Percentiles rank a stretch among this genome's conserved stretches.
These are phyloP conservation scores for Grammomys dolichurus DNA, from an alignment of 2,113 vertebrate species.

Conservation along the genomic window DNA sequence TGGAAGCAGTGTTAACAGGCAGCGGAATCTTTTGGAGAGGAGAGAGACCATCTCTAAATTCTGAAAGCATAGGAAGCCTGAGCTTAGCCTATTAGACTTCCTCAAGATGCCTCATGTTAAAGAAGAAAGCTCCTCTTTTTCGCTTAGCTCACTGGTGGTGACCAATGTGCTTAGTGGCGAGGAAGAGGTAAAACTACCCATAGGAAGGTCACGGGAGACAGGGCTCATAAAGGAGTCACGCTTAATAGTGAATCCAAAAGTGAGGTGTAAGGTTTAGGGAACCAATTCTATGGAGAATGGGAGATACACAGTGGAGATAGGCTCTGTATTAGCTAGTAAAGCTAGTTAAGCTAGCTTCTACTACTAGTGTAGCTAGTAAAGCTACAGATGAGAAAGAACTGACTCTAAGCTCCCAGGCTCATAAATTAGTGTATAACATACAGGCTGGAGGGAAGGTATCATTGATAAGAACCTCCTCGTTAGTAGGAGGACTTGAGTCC, in stretches of 20 bases:
- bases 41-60: neutral
- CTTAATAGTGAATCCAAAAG: neutral
- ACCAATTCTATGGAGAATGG: neutral
- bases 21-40: neutral
- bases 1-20: neutral
- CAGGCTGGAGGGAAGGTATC: neutral
- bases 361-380: no score
- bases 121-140: neutral
- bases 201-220: neutral
- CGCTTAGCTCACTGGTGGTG: neutral
- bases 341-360: neutral
- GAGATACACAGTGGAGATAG: neutral
- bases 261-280: neutral
- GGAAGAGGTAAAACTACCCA: neutral
- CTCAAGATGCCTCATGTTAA: neutral
- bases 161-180: neutral
- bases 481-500: no score
- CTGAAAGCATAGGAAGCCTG: neutral
- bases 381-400: neutral
- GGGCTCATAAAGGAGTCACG: neutral
- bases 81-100: neutral
- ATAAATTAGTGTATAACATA: neutral
- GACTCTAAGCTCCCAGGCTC: neutral
- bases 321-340: neutral
- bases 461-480: no score